Conservation (phyloP, 2,113 vertebrate genomes). For the Proterorhinus semilunaris region DNA sequence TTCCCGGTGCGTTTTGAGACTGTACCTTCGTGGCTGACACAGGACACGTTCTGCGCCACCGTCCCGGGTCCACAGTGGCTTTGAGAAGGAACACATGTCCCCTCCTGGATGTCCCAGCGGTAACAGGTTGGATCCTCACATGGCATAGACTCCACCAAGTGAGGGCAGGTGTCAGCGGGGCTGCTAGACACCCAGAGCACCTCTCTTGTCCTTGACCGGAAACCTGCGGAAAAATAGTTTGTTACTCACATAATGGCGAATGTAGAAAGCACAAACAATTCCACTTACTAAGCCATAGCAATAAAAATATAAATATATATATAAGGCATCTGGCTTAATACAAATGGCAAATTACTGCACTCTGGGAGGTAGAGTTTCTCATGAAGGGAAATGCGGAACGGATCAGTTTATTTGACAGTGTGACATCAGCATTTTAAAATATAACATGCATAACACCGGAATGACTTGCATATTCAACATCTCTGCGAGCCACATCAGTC, state of each 20-base stretch:
- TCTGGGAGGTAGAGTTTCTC: too few species aligned
- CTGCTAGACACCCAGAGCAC: conserved; percentile 75
- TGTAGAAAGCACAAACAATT: background rate
- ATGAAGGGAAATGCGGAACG: too few species aligned
- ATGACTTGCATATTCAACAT: background rate
- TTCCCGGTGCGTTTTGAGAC: background rate
- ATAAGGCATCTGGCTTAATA: too few species aligned
- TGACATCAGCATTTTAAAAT: too few species aligned
- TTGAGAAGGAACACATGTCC: conserved; percentile 73
- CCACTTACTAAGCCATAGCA: background rate
- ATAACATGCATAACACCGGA: background rate
- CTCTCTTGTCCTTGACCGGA: conserved; percentile 82
- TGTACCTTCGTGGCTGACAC: conserved; percentile 81
- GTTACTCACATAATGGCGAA: too few species aligned
- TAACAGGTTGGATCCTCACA: conserved; percentile 89
- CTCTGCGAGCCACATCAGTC: background rate
- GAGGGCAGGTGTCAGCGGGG: conserved; percentile 76
- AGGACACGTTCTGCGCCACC: conserved; percentile 74
- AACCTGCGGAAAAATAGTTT: conserved; percentile 73
- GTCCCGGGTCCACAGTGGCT: conserved; percentile 84
- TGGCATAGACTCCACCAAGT: conserved; percentile 84
- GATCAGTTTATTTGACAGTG: too few species aligned
- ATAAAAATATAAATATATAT: too few species aligned
- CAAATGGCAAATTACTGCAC: too few species aligned
- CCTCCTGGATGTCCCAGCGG: conserved; percentile 78